Percentiles rank a stretch among this genome's conserved stretches.
These are phyloP conservation scores for Moxostoma hubbsi DNA, from an alignment of 2,797 vertebrate genomes.

Conservation along the genomic window DNA sequence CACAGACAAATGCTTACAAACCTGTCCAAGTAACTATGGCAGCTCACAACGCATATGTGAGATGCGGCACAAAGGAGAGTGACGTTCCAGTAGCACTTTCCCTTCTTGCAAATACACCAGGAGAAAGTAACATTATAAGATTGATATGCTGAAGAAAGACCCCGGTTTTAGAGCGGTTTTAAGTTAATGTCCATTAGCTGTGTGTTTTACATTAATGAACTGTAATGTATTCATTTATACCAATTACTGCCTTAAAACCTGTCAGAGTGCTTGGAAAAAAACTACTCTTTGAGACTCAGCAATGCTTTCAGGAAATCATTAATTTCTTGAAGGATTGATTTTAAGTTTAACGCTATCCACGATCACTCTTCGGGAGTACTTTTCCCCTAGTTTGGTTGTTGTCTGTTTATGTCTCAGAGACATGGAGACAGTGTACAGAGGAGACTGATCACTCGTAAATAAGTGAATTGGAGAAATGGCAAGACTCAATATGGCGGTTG, in stretches of 20 bases:
- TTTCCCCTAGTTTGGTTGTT: constrained; percentile 23
- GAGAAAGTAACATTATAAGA: constrained; percentile 10
- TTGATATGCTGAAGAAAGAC: constrained; percentile 10
- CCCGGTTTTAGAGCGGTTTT: constrained; percentile 17
- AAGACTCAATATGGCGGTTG: neutral
- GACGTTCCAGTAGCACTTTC: constrained; percentile 2
- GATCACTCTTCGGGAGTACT: constrained; percentile 9
- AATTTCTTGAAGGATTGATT: constrained; percentile 34
- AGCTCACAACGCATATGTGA: constrained; percentile 24
- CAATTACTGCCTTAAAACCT: constrained; percentile 44
- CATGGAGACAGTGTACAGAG: neutral
- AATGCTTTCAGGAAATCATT: constrained; percentile 40
- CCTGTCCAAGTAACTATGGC: constrained; percentile 47
- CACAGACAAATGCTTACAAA: neutral
- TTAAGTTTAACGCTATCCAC: constrained; percentile 32
- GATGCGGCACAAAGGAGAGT: too few relatives aligned
- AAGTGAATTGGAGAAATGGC: neutral
- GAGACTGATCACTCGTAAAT: neutral
- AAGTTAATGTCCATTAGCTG: constrained; percentile 32
- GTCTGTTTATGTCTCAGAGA: constrained; percentile 10
- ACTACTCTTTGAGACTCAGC: constrained; percentile 28
- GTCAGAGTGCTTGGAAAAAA: constrained; percentile 39
- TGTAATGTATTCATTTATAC: constrained; percentile 40
- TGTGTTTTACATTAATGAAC: constrained; percentile 26
- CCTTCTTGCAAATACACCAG: constrained; percentile 17